phyloP scores from a whole-genome alignment of 2,113 vertebrate genomes.

The Hemichromis elongatus region DNA sequence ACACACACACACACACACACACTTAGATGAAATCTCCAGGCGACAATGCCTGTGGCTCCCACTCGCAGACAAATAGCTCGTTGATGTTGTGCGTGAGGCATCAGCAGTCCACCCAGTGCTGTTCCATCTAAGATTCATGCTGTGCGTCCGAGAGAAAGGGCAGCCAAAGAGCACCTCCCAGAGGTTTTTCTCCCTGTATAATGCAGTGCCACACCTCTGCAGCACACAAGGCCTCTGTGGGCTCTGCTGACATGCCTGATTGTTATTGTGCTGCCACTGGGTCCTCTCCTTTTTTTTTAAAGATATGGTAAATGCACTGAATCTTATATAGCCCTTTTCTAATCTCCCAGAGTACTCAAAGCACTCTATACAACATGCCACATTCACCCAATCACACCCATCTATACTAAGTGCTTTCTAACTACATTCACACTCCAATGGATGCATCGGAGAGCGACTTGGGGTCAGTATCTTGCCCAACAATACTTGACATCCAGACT shows the following conservation, averaged over 20 bases:
- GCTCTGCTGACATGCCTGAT: constrained; percentile 1
- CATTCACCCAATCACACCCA: no score
- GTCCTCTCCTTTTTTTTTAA: constrained; percentile 42
- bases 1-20: not conserved
- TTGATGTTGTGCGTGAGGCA: constrained; percentile 15
- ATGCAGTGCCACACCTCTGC: constrained; percentile 46
- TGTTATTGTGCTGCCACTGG: not conserved
- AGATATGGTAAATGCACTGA: no score
- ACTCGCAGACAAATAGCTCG: constrained; percentile 43
- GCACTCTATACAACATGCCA: no score
- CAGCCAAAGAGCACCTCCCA: constrained; percentile 63
- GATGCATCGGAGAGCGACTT: no score
- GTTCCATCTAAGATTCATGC: constrained; percentile 63
- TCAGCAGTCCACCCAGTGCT: constrained; percentile 46
- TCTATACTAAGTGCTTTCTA: no score
- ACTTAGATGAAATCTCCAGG: constrained; percentile 3
- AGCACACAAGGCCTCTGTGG: not conserved
- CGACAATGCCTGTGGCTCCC: constrained; percentile 43
- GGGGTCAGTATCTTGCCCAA: no score
- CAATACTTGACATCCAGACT: no score
- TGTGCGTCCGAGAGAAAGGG: constrained; percentile 48
- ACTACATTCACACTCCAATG: no score
- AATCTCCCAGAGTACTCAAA: no score
- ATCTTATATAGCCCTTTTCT: no score
- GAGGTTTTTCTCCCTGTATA: constrained; percentile 35